Percentiles rank a stretch among this genome's conserved stretches.
Conservation (phyloP, 37 sponge, comb jelly and placozoan genomes). For the Agelas oroides region DNA sequence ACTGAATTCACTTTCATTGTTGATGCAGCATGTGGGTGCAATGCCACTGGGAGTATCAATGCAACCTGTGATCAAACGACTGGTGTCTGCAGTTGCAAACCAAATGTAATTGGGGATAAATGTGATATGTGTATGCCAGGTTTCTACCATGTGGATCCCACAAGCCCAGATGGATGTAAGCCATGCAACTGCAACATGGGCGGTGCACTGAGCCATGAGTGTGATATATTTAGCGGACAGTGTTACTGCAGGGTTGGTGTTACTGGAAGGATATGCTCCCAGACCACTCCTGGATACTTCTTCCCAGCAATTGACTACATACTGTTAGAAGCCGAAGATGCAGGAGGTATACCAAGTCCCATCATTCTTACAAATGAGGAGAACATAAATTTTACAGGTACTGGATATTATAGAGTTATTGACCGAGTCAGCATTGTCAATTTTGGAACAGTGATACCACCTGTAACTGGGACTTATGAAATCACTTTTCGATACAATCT, state of each 20-base stretch:
- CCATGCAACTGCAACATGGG: constrained; percentile 79
- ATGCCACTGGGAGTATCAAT: constrained; percentile 29
- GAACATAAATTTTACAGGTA: constrained; percentile 51
- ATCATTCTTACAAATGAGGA: constrained; percentile 27
- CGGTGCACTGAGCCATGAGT: constrained; percentile 38
- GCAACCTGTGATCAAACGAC: constrained; percentile 26
- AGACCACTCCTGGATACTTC: constrained; percentile 45
- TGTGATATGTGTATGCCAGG: constrained; percentile 76
- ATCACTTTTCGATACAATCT: constrained; percentile 48
- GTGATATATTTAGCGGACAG: constrained; percentile 60
- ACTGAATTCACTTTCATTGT: too few relatives aligned
- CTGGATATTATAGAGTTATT: constrained; percentile 35
- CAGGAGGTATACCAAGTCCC: constrained; percentile 1
- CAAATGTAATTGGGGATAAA: constrained; percentile 73
- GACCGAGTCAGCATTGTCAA: constrained; percentile 8
- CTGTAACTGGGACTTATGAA: constrained; percentile 55
- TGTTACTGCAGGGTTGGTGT: constrained; percentile 83
- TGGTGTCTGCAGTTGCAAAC: constrained; percentile 83
- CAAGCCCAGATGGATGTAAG: constrained; percentile 41
- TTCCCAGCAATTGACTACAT: constrained; percentile 62
- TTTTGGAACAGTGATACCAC: constrained; percentile 42
- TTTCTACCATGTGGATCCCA: constrained; percentile 49
- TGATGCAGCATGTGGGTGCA: constrained; percentile 75
- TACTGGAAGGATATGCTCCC: constrained; percentile 68
- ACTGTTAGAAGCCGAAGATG: constrained; percentile 54